Conservation (phyloP, 2,888 invertebrate species). For the Panzeria rudis region DNA sequence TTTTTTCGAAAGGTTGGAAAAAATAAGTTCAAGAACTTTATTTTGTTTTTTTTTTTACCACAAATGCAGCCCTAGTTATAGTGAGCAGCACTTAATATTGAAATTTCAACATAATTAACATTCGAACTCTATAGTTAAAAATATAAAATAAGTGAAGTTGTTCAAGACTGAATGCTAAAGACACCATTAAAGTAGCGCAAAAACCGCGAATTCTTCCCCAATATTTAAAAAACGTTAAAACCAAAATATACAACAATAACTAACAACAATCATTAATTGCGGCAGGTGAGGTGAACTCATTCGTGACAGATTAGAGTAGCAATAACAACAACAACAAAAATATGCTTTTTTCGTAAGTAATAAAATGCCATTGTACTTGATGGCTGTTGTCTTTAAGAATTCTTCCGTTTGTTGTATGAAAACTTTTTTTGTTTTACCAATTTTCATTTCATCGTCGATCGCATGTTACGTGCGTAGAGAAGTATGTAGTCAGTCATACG, state of each 20-base stretch:
- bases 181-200: slow-evolving; percentile 60
- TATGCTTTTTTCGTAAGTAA: slow-evolving; percentile 27
- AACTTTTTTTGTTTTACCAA: slow-evolving; percentile 33
- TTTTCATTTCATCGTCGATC: slow-evolving; percentile 62
- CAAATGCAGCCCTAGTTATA: neutral
- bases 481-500: slow-evolving; percentile 2
- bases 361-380: slow-evolving; percentile 72
- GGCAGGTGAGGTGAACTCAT: slow-evolving; percentile 73
- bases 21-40: slow-evolving; percentile 61
- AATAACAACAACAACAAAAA: slow-evolving; percentile 37
- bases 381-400: slow-evolving; percentile 65
- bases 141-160: slow-evolving; percentile 20
- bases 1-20: slow-evolving; percentile 39
- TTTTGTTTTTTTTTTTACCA: slow-evolving; percentile 32
- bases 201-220: slow-evolving; percentile 71
- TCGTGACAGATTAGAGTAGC: slow-evolving; percentile 72
- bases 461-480: slow-evolving; percentile 69
- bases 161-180: slow-evolving; percentile 27
- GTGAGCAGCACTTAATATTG: slow-evolving; percentile 47
- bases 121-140: slow-evolving; percentile 53
- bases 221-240: slow-evolving; percentile 46
- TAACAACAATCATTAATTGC: slow-evolving; percentile 69
- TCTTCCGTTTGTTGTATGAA: slow-evolving; percentile 62
- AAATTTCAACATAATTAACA: slow-evolving; percentile 64
- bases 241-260: slow-evolving; percentile 38